phyloP scores from a whole-genome alignment of 92 coral and sea anemone species.

The Scolanthus callimorphus region DNA sequence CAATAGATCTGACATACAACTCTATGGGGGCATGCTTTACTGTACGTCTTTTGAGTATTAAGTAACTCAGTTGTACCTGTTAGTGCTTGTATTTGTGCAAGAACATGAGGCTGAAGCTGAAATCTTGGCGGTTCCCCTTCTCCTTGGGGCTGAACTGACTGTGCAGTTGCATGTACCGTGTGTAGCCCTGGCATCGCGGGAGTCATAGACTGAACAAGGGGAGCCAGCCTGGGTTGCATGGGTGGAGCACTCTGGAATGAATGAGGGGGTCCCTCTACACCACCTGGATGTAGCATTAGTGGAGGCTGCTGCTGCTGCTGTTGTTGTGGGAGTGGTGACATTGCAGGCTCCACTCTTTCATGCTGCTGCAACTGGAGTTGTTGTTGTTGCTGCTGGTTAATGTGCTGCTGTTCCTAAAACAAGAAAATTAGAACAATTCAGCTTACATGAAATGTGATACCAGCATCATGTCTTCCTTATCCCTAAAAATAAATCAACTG shows the following conservation, averaged over 20 bases:
- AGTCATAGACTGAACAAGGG: background rate
- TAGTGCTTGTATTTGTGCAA: constrained; percentile 96
- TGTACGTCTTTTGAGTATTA: too few relatives aligned
- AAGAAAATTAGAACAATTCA: too few relatives aligned
- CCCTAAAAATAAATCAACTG: too few relatives aligned
- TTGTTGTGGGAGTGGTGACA: background rate
- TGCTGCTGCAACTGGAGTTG: constrained; percentile 27
- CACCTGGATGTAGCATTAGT: too few relatives aligned
- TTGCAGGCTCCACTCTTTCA: too few relatives aligned
- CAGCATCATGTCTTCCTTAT: too few relatives aligned
- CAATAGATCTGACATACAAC: background rate
- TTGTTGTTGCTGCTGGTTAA: constrained; percentile 79
- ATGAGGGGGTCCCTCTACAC: constrained; percentile 5
- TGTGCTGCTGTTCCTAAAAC: constrained; percentile 65
- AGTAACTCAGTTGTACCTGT: constrained; percentile 88
- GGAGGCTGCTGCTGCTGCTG: constrained; percentile 32
- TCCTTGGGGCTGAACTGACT: constrained; percentile 6
- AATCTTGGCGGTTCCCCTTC: constrained; percentile 54
- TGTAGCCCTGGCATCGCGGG: background rate
- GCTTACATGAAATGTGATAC: too few relatives aligned
- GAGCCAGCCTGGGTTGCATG: too few relatives aligned
- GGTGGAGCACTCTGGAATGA: constrained; percentile 23
- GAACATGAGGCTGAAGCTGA: constrained; percentile 89
- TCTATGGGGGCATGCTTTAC: background rate
- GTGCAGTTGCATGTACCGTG: too few relatives aligned